Percentiles rank a stretch among this genome's conserved stretches.
phyloP scores from a whole-genome alignment of 2,797 vertebrate species.

The Chanos chanos region DNA sequence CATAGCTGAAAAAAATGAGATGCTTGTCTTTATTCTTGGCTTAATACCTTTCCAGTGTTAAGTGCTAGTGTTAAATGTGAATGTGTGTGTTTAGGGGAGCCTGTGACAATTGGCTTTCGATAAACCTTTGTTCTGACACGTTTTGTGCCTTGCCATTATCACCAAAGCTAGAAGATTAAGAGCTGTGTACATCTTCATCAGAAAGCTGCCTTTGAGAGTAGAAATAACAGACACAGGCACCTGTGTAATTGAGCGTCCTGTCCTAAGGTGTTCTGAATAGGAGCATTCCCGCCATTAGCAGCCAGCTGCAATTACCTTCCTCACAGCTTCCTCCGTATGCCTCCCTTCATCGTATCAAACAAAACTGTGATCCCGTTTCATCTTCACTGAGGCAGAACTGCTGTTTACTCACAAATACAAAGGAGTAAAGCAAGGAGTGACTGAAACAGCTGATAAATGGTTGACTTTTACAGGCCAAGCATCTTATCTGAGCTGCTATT shows the following conservation, averaged over 20 bases:
- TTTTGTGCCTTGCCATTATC: constrained; percentile 60
- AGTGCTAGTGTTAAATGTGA: constrained; percentile 40
- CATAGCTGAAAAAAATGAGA: constrained; percentile 29
- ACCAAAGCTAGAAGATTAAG: constrained; percentile 56
- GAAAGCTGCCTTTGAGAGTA: constrained; percentile 49
- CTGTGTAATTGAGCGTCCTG: constrained; percentile 68
- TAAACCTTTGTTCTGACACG: constrained; percentile 71
- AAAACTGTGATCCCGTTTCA: constrained; percentile 42
- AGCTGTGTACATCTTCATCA: constrained; percentile 61
- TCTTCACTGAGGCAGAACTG: constrained; percentile 52
- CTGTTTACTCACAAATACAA: constrained; percentile 49
- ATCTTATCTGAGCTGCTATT: constrained; percentile 52
- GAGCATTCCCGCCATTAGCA: constrained; percentile 68
- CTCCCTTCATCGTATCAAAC: constrained; percentile 63
- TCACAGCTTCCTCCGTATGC: constrained; percentile 55
- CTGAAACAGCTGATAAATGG: constrained; percentile 47
- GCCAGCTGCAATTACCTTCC: constrained; percentile 62
- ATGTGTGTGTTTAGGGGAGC: constrained; percentile 30
- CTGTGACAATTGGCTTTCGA: constrained; percentile 68
- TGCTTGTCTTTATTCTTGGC: constrained; percentile 32
- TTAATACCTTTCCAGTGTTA: constrained; percentile 34
- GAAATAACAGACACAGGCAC: constrained; percentile 68
- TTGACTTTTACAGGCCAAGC: constrained; percentile 50
- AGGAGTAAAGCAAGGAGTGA: constrained; percentile 31
- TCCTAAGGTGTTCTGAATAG: constrained; percentile 69